These are phyloP conservation scores for Erpornis zantholeuca DNA, from an alignment of 2,113 vertebrate species.

Conservation along the genomic window DNA sequence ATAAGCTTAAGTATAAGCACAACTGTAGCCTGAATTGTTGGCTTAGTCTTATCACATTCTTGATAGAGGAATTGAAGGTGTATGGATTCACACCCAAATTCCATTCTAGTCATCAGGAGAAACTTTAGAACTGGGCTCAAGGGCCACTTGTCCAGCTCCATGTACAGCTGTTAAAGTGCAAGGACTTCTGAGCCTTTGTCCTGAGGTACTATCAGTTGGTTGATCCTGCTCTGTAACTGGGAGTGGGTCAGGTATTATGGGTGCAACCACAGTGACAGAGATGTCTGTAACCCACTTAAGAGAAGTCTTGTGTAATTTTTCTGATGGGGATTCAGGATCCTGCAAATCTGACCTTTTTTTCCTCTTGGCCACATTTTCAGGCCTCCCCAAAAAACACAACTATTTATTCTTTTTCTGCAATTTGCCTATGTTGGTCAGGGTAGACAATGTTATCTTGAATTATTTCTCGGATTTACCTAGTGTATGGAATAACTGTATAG, in stretches of 20 bases:
- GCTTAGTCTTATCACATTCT: background rate
- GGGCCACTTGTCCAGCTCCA: background rate
- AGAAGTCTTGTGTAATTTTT: background rate
- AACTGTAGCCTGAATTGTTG: background rate
- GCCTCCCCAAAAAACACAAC: background rate
- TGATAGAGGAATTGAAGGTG: background rate
- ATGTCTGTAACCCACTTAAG: background rate
- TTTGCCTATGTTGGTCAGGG: background rate
- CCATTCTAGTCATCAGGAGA: background rate
- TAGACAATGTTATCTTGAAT: background rate
- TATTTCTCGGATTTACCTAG: background rate
- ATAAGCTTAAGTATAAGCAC: background rate
- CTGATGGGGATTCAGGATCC: background rate
- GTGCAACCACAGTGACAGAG: background rate
- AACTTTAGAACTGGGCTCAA: background rate
- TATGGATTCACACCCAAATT: conserved; percentile 25
- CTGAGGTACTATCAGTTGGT: background rate
- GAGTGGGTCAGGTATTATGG: background rate
- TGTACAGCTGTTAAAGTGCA: background rate
- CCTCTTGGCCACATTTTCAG: background rate
- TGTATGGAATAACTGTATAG: background rate
- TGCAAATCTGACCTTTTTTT: background rate
- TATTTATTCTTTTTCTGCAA: background rate
- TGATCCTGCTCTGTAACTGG: background rate
- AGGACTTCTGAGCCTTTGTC: background rate